phyloP scores from a whole-genome alignment of 2,113 vertebrate genomes.

The Grammomys dolichurus region DNA sequence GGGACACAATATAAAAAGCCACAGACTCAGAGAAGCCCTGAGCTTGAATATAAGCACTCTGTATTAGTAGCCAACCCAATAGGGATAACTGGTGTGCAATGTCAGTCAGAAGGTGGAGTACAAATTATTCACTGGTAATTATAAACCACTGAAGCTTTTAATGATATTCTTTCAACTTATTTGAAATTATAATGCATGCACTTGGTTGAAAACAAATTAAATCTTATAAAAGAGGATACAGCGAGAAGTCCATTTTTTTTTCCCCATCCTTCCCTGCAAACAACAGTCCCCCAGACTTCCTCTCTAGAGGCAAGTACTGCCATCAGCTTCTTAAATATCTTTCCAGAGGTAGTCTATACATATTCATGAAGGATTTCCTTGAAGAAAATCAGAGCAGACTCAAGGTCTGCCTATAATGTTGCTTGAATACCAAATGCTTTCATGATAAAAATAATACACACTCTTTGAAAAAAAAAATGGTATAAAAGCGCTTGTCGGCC shows the following conservation, averaged over 20 bases:
- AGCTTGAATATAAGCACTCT: conserved; percentile 38
- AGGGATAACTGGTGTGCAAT: conserved; percentile 33
- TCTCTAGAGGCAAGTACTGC: conserved; percentile 61
- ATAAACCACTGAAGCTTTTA: conserved; percentile 75
- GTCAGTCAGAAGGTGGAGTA: conserved; percentile 56
- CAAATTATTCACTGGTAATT: conserved; percentile 75
- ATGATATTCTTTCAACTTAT: conserved; percentile 70
- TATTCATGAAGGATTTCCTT: conserved; percentile 76
- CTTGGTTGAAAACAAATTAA: conserved; percentile 76
- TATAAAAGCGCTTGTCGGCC: neutral
- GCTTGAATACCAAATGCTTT: conserved; percentile 68
- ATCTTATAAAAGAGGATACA: conserved; percentile 50
- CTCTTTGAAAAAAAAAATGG: conserved; percentile 36
- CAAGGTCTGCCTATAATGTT: conserved; percentile 70
- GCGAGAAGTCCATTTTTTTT: conserved; percentile 68
- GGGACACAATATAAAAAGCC: neutral
- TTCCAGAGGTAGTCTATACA: conserved; percentile 70
- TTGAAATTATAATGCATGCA: conserved; percentile 72
- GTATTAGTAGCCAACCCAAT: conserved; percentile 24
- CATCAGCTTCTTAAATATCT: conserved; percentile 67
- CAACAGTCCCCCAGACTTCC: neutral
- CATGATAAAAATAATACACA: conserved; percentile 69
- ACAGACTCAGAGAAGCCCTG: neutral
- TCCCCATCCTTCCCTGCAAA: conserved; percentile 37
- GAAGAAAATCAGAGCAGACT: conserved; percentile 76